Evolutionary conservation across 1,140 invertebrate genomes (phyloP), one percentile per base, ranked within the genome.

Genomic region (Zaprionus ornatus): DNA sequence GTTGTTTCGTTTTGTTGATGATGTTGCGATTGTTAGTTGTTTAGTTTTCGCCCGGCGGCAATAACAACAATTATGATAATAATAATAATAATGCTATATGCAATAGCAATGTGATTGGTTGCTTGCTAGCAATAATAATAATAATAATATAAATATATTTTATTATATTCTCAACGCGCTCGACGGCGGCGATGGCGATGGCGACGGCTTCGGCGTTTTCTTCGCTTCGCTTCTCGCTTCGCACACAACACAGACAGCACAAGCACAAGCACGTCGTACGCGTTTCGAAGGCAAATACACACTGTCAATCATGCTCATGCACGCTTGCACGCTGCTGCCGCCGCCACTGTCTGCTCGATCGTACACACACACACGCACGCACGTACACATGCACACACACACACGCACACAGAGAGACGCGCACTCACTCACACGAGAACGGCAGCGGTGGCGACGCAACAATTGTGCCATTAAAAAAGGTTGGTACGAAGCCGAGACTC

Each of bases 281-380:
- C 91, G 90, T 73, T 92, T 92, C 91, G 91, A 85, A 90, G 90
- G 82, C 90, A 92, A 92, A 92, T 91, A 91, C 90, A 92, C 90
- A 92, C 90, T 91, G 91, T 92, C 91, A 92, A 91, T 92, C 91
- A 91, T 80, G 72, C 72, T 74, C 72, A 74, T 74, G 78, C 85
- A 68, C 75, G 50, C 60, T 71, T 74, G 75, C 75, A 62, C 63
- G 68, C 64, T 62, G 64, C 68, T 59, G 63, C 62, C 35, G 35
- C 35, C 40, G 40, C 40, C n/a, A 45, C 40, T 67, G 70, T 77
- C 70, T 74, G 62, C 65, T 61, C 63, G 72, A 69, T 76, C 77
- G 77, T 69, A 62, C 48, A 73, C 77, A 64, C 67, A 65, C 64
- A 68, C 66, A 62, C 45, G 32, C 45, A 67, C 72, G 65, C 66